A percentile compares a stretch with the other conserved stretches of the same genome.
Evolutionary conservation across 2,888 invertebrate genomes (phyloP).

Genomic region (Pseudanteris insignis): DNA sequence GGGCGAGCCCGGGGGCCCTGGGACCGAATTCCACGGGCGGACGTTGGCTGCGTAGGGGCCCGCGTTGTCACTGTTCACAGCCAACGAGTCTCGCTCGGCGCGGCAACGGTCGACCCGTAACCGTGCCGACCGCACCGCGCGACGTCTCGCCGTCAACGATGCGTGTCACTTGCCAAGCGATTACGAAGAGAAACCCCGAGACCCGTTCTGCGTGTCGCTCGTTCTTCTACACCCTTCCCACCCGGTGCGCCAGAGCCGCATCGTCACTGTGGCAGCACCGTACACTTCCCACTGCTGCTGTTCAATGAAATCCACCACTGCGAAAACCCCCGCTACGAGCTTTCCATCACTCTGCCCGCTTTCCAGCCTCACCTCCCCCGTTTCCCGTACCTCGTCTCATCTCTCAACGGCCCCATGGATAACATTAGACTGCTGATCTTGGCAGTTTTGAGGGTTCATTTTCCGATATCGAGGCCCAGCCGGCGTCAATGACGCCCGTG

Average conservation of each 20-base stretch:
- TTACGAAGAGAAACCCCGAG: constrained; percentile 17
- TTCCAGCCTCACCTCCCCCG: constrained; percentile 10
- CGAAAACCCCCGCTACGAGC: constrained; percentile 25
- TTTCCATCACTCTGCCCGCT: constrained; percentile 3
- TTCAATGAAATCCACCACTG: constrained; percentile 58
- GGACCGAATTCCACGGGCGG: too few relatives aligned
- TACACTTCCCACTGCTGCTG: constrained; percentile 56
- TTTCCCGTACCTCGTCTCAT: constrained; percentile 4
- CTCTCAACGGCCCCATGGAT: too few relatives aligned
- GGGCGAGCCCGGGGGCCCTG: too few relatives aligned
- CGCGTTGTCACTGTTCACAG: too few relatives aligned
- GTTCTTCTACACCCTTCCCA: constrained; percentile 46
- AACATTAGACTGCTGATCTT: too few relatives aligned
- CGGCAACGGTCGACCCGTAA: neutral
- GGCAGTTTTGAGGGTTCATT: too few relatives aligned
- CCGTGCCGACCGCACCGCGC: too few relatives aligned
- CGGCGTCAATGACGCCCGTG: too few relatives aligned
- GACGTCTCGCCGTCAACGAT: too few relatives aligned
- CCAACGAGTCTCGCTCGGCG: neutral
- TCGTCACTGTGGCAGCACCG: constrained; percentile 60
- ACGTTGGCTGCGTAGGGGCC: too few relatives aligned
- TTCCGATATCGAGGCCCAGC: too few relatives aligned
- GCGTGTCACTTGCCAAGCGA: constrained; percentile 26
- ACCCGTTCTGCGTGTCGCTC: constrained; percentile 33
- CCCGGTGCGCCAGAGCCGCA: constrained; percentile 50